Evolutionary conservation across 2,888 invertebrate genomes (phyloP), one percentile per base, ranked within the genome.

Genomic region (Napeogenes inachia): DNA sequence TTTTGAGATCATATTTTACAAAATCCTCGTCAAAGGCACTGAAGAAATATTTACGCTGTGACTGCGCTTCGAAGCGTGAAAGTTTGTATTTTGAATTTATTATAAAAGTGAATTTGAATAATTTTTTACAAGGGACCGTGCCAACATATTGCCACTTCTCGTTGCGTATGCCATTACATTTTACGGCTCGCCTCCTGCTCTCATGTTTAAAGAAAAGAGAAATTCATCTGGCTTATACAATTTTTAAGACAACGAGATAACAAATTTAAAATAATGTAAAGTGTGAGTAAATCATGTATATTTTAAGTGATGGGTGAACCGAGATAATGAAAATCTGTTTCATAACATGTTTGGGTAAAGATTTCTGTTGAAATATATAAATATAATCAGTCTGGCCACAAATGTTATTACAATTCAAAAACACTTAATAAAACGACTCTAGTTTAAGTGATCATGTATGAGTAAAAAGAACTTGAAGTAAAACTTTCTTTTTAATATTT

Each of bases 41-140:
- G 53, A 64, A 58, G 60, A 62, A 60, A 65, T 59, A 56, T 59
- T 54, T 63, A 46, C 57, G 50, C 50, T 54, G 55, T 57, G 60
- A 56, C 54, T 59, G 42, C 35, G 57, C 58, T 57, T 59, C 66
- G 56, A 54, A 47, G 56, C 57, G 64, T 59, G 63, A 63, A 62
- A 66, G 13, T 59, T 62, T 64, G 60, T 55, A 63, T 68, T 64
- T 65, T 62, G 62, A 63, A 64, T 70, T 68, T 70, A 65, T 68
- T 65, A 70, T 63, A 67, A 58, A 65, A 56, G 57, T 54, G 60
- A 65, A 67, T 67, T 63, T 68, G 63, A 67, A 68, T 68, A 68
- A 65, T 67, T 67, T 68, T 67, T 67, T 64, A 67, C 57, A 59
- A 45, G 61, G 46, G 45, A 63, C 63, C 60, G 42, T 13, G 46